Evolutionary conservation across 37 sponge, comb jelly and placozoan genomes (phyloP), one percentile per base, ranked within the genome.

Genomic region (Geodia barretti): DNA sequence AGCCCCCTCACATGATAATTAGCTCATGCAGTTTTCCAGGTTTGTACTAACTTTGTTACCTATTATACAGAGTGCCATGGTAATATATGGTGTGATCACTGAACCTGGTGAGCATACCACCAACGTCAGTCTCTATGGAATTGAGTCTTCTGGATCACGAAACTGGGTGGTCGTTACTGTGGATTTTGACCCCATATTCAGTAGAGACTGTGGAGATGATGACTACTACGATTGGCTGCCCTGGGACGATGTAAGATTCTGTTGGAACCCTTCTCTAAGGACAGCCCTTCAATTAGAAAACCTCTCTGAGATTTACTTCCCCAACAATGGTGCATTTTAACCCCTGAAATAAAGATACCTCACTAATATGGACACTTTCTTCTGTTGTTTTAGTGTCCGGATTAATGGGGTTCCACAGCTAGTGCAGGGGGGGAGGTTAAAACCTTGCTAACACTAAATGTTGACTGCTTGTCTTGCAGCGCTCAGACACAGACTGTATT

Each of bases 61-160:
- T 7, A 47, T 47, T 47, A 17, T 47, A 47, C 54, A 47, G 54
- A 47, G 7, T 47, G 54, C 7, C 7, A 82, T 84, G 35, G 54
- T 64, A 3, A 72, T 95, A 0, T 94, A 66, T 61, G 99, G 99
- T 54, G 88, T 96, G 25, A 43, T 92, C 41, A 92, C 97, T 25
- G 99, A 98, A 43, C 99, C 97, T 25, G 97, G 95, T 9, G 93
- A 98, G 78, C 36, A 31, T 19, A 90, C 99, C 28, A 89, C 95
- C 21, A 89, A 72, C 25, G 83, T 93, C 62, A 88, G 92, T 60
- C 68, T 92, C 43, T 92, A 77, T 84, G 92, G 89, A 25, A 59
- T 68, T 14, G 80, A 42, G 62, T 65, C 54, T 11, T 1, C 32
- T 4, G 38, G 26, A 4, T 42, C 20, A 42, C 73, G 36, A 36